Evolutionary conservation across 2,797 vertebrate genomes (phyloP), one percentile per base, ranked within the genome.

Genomic region (Moxostoma hubbsi): DNA sequence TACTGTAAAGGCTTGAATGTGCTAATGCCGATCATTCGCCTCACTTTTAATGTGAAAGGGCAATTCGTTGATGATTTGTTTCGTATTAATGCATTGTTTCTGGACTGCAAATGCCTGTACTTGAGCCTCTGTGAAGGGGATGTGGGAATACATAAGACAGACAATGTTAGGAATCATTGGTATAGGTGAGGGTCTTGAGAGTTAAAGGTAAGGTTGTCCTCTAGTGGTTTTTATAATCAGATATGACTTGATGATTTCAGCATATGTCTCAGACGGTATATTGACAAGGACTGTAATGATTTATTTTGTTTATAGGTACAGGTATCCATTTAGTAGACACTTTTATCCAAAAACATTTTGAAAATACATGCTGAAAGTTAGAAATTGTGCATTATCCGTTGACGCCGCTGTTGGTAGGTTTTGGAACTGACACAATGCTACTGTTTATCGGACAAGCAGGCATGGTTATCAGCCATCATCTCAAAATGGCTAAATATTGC

Each of bases 201-300:
- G 85, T 85, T 70, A 85, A 58, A 88, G 77, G 88, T 83, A 36
- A 36, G 36, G 36, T 36, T 63, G 81, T 91, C 92, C 92, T 88
- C 91, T 93, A 82, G 90, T 92, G 92, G 91, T 72, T 46, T 2
- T 24, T 15, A 61, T 16, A 50, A 36, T 13, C 16, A 24, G 46
- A 61, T 13, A n/a, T 2, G 15, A 24, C 45, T 73, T 73, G 16
- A n/a, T 15, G 15, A 59, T 9, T 55, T 4, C 70, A n/a, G 45
- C 46, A 3, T 58, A 70, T 15, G 45, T 16, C 18, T 62, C 18
- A 10, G 58, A 45, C 18, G 43, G 10, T 59, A 2, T 36, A 36
- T 36, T 36, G 36, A 5, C 36, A 18, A 43, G 50, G 46, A 6
- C 8, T 47, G 5, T 36, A 1, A 51, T 73, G 13, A 4, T 51